Evolutionary conservation across 1,140 invertebrate species (phyloP), one percentile per base, ranked within the genome.

Genomic region (Euwallacea similis): DNA sequence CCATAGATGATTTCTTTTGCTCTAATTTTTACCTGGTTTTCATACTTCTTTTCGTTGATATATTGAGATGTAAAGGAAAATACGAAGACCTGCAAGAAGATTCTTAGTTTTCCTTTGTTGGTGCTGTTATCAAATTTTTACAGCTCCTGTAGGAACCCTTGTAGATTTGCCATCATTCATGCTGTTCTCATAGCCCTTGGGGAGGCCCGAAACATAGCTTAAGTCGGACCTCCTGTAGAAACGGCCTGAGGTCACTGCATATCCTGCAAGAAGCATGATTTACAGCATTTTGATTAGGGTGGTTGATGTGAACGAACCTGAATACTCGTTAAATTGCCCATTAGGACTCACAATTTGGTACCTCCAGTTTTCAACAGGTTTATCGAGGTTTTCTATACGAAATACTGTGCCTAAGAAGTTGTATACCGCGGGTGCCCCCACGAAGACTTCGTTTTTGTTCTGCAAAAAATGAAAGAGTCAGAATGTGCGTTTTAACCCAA

Each of bases 241-340:
- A 66, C 79, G 75, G 44, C 87, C 87, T 4, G 85, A 85, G 41
- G 83, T 83, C 11, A 87, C 79, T 7, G 85, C 81, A 74, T 87
- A 87, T 10, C 86, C 86, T 85, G 72, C 62, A 80, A 66, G 41
- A 64, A 60, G 33, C 13, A 47, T n/a, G 2, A 44, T 71, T 54
- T 60, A 56, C 42, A 50, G n/a, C 6, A 50, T 33, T 33, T 33
- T 33, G 21, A 33, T 50, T 50, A 50, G 6, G 46, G 11, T 44
- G n/a, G n/a, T 7, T 4, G 21, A 33, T 33, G 21, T 33, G 21
- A 7, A 43, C 41, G 54, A 46, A 68, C 58, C 66, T 42, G 44
- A 46, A 42, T 59, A 64, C 66, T 71, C 41, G n/a, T 54, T 58
- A 61, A 62, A 68, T n/a, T 67, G 54, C 33, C 53, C 73, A 62